Evolutionary conservation across 2,888 invertebrate genomes (phyloP), one percentile per base, ranked within the genome.

Genomic region (Coelopa pilipes): DNA sequence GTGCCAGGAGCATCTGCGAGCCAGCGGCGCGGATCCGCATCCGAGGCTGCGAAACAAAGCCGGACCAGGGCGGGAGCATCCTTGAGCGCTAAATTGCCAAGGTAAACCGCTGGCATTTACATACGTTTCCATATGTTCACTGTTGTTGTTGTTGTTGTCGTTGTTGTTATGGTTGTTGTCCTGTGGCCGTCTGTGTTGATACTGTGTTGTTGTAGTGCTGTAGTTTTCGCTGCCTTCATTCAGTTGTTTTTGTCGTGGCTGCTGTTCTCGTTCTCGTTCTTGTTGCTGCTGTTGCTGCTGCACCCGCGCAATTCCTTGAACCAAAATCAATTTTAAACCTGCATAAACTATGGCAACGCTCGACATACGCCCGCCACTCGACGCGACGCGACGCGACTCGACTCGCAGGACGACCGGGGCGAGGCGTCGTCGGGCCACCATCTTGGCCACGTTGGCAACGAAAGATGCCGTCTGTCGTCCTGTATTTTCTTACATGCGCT

Each of bases 311-410:
- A 34, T 50, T 63, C 15, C 63, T 63, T 65, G 45, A 49, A 71
- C 50, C 55, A 65, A 71, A 71, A 65, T 71, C 53, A 63, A 71
- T 71, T 71, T 71, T 63, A 71, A 71, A 65, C 45, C 71, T 55
- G 65, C 71, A 65, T 71, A 65, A 70, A 70, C 70, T 34, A 70
- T 63, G 63, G 63, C 53, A 50, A 70, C 17, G 46, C 47, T 47
- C 13, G 24, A 63, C 63, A 70, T 34, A 34, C 62, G 24, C 3
- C n/a, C 34, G 34, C 45, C 62, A 62, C 2, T n/a, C 62, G 34
- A 45, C 49, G 17, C 67, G 24, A 34, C 17, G 67, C 0, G 13
- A 67, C n/a, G n/a, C n/a, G 13, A 12, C 10, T 19, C n/a, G 34
- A 34, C 15, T 53, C 15, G 1, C 45, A 19, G 17, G 17, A 47